These are phyloP conservation scores for Meganola albula DNA, from an alignment of 2,888 invertebrate genomes.

Conservation along the genomic window DNA sequence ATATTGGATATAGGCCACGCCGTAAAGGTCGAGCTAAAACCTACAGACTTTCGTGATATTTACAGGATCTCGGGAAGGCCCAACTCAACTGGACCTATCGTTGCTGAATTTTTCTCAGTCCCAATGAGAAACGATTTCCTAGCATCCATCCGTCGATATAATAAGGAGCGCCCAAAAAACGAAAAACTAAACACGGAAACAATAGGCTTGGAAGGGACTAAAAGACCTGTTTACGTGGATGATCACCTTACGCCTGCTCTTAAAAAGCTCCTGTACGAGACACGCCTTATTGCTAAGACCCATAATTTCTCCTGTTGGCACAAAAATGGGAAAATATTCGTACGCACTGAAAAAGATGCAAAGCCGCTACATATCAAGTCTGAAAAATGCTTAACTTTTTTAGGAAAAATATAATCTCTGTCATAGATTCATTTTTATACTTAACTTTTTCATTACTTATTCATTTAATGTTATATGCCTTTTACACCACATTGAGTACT, in stretches of 20 bases:
- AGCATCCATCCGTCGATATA: neutral
- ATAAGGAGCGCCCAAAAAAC: neutral
- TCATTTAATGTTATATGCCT: too few species aligned
- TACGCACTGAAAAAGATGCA: too few species aligned
- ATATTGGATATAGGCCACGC: neutral
- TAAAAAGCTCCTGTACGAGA: neutral
- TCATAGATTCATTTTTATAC: too few species aligned
- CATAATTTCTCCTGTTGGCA: too few species aligned
- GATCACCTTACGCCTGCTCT: neutral
- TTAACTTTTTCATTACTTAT: too few species aligned
- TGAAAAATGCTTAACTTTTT: too few species aligned
- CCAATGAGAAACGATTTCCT: conserved; percentile 1
- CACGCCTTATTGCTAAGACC: too few species aligned
- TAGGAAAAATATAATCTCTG: too few species aligned
- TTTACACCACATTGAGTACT: too few species aligned
- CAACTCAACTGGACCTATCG: neutral
- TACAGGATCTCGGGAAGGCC: neutral
- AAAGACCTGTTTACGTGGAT: neutral
- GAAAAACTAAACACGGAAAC: conserved; percentile 1
- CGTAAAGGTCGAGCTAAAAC: neutral
- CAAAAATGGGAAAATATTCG: too few species aligned
- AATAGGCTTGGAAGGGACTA: neutral
- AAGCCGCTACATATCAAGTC: too few species aligned
- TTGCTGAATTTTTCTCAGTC: neutral
- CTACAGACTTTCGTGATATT: neutral